A percentile compares a stretch with the other conserved stretches of the same genome.
Conservation (phyloP, 2,113 vertebrate species). For the Uria lomvia region DNA sequence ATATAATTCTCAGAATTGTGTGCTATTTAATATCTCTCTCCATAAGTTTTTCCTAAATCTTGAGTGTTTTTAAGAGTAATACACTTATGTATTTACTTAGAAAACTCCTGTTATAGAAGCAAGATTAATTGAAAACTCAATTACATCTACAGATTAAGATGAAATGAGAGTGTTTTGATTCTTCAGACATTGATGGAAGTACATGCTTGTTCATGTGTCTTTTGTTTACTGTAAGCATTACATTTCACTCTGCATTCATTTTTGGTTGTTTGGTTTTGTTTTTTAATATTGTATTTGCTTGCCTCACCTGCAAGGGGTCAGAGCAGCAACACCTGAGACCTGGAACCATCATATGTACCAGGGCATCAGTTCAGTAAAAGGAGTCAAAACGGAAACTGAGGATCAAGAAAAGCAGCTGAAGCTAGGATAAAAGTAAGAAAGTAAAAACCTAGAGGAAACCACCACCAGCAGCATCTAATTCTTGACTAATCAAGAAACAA, state of each 20-base stretch:
- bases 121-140: background rate
- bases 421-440: background rate
- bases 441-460: background rate
- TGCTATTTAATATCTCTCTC: background rate
- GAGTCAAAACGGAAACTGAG: background rate
- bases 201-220: background rate
- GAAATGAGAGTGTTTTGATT: background rate
- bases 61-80: background rate
- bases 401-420: background rate
- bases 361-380: background rate
- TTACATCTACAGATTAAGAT: background rate
- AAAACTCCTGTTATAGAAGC: background rate
- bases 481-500: background rate
- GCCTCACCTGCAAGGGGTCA: background rate
- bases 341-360: too few species aligned
- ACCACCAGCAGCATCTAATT: background rate
- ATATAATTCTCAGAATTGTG: background rate
- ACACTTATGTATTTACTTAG: background rate
- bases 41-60: background rate
- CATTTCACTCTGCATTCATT: background rate
- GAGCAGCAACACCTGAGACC: background rate
- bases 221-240: background rate
- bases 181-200: background rate
- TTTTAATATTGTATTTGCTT: background rate
- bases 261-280: background rate